phyloP scores from a whole-genome alignment of 2,888 invertebrate species.

The Stenodema calcarata region DNA sequence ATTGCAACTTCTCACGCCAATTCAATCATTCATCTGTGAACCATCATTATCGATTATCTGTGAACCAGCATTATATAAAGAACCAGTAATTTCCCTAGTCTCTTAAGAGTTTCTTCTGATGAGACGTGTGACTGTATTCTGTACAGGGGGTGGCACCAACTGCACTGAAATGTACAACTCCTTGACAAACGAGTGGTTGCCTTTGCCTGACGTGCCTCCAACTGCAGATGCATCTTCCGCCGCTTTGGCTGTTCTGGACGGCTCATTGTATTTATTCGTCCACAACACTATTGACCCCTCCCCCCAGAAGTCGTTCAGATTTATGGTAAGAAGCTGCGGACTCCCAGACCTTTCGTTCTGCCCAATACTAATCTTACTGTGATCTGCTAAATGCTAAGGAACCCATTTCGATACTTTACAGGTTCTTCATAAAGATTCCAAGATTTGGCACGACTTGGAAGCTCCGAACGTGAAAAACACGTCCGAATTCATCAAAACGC shows the following conservation, averaged over 20 bases:
- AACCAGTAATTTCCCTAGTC: too few relatives aligned
- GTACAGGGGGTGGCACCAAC: neutral
- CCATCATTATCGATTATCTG: too few relatives aligned
- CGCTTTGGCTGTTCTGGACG: neutral
- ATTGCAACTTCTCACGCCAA: too few relatives aligned
- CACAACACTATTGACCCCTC: neutral
- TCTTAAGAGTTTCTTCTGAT: neutral
- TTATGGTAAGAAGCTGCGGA: neutral
- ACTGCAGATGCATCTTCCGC: neutral
- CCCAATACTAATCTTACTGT: too few relatives aligned
- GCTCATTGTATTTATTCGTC: neutral
- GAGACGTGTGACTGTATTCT: neutral
- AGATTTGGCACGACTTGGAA: constrained; percentile 8
- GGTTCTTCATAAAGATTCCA: constrained; percentile 20
- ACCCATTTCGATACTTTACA: neutral
- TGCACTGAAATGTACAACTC: constrained; percentile 13
- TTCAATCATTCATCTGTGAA: too few relatives aligned
- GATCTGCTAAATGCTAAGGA: too few relatives aligned
- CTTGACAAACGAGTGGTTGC: neutral
- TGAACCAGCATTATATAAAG: too few relatives aligned
- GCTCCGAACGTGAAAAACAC: neutral
- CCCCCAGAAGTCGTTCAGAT: neutral
- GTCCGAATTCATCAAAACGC: neutral
- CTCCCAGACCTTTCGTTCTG: too few relatives aligned
- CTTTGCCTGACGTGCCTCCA: neutral